Base-by-base conservation (phyloP, 2,888 invertebrate genomes). In the Drosophila greeni region DNA sequence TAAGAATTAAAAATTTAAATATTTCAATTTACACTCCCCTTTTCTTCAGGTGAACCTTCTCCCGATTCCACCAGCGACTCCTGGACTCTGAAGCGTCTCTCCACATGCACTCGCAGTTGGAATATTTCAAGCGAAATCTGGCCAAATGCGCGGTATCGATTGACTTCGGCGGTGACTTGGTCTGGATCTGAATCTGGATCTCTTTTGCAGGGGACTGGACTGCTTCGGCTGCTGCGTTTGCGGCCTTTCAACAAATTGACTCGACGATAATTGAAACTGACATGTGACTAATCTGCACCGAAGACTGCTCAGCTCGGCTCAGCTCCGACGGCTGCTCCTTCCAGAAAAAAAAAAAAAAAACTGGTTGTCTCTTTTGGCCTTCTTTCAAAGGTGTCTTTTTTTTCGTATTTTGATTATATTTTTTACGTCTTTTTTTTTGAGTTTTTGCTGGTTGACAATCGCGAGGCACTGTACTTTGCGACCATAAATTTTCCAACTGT, bases 251-350 rank as follows among this genome's bases (percentile, higher is more conserved):
- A 85, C 86, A 87, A 86, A 87, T 86, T 86, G 86, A 80, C 85
- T 86, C 84, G 85, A 86, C 83, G 83, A 86, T 87, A 87, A 87
- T 87, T 88, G 88, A 87, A 86, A 85, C 85, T 88, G 87, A 87
- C 87, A 87, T 87, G 86, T 88, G 88, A 87, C 87, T 87, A 87
- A 87, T 87, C 88, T 84, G 86, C 84, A 82, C 84, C 68, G 58
- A 67, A 68, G 68, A 66, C 70, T 48, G 58, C 66, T 48, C 48
- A 33, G 60, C 40, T 47, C 72, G 54, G 49, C 65, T 70, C 76
- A 59, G 58, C 65, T 37, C 51, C 45, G 45, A 20, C 55, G 55
- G 36, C 36, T 62, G 74, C 74, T 78, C 82, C 70, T 75, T 76
- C 73, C 73, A 43, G 24, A 11, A 14, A 23, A 12, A 47, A 65